Base-by-base conservation (phyloP, 2,888 invertebrate species). In the Helicoverpa assulta region DNA sequence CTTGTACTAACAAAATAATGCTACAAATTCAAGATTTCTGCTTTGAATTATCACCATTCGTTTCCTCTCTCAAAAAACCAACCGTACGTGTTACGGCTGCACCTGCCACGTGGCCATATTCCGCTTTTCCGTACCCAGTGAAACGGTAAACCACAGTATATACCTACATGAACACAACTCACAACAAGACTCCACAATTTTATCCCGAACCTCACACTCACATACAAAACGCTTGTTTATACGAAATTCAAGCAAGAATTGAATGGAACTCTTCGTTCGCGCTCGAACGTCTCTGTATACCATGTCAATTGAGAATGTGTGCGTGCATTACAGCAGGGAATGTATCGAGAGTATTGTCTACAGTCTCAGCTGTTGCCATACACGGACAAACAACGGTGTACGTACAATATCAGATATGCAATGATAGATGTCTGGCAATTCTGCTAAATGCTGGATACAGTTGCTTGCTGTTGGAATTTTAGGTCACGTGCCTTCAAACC, bases 401-500 rank as follows among this genome's bases (percentile, higher is more conserved):
- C 51, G 62, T 47, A 75, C 70, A 43, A 54, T 57, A 73, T 74
- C 81, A 67, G 74, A 83, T 77, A 80, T 54, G 65, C 55, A 54
- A 56, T 83, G 83, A 82, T 81, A 80, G 73, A 83, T 81, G 65
- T 37, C 21, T 29, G 37, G 51, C 70, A 80, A 77, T 80, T 50
- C 50, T 67, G 69, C 71, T 73, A 68, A 83, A 83, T 73, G 71
- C 64, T 66, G 56, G 29, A 61, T 60, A 26, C 64, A 60, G 43
- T 21, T 62, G 75, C 80, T 58, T 68, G 26, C 14, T 52, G 57
- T 33, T 40, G 68, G 68, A 74, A 83, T 74, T 77, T 69, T 51
- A 52, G 21, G 19, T 57, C 53, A 40, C 59, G 43, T 54, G 76
- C 65, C 66, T 75, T 21, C 57, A 26, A 69, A 70, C 33, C 21